Conservation (phyloP, 2,113 vertebrate genomes). For the Hippocampus guttulatus region DNA sequence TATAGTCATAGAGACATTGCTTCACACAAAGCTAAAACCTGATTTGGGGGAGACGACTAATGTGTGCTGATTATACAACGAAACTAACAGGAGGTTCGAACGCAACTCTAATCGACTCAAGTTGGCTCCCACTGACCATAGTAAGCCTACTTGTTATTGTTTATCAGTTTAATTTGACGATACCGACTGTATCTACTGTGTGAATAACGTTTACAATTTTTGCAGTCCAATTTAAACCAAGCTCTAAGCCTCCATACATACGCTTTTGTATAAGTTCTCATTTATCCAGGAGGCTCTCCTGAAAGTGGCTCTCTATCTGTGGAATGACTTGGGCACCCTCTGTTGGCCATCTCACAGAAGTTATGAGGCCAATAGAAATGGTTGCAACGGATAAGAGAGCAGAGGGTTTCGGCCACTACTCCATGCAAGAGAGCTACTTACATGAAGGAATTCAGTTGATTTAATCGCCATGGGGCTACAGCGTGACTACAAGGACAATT, state of each 20-base stretch:
- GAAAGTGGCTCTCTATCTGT: conserved; percentile 12
- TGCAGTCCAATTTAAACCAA: background rate
- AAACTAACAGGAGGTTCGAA: background rate
- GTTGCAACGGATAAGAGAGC: conserved; percentile 36
- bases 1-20: too few species aligned
- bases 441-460: conserved; percentile 52
- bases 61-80: background rate
- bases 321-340: conserved; percentile 69
- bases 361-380: conserved; percentile 2
- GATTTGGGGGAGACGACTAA: background rate
- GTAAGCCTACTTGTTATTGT: background rate
- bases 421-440: conserved; percentile 26
- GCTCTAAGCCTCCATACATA: background rate
- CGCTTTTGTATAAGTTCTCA: background rate
- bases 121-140: background rate
- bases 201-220: background rate
- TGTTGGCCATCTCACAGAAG: conserved; percentile 41
- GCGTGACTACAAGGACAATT: conserved; percentile 27
- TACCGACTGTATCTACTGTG: background rate
- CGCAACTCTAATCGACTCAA: background rate
- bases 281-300: background rate
- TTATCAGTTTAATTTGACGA: background rate
- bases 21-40: background rate
- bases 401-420: conserved; percentile 22
- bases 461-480: conserved; percentile 35